These are phyloP conservation scores for Apodemia duryi DNA, from an alignment of 2,888 invertebrate species.

Conservation along the genomic window DNA sequence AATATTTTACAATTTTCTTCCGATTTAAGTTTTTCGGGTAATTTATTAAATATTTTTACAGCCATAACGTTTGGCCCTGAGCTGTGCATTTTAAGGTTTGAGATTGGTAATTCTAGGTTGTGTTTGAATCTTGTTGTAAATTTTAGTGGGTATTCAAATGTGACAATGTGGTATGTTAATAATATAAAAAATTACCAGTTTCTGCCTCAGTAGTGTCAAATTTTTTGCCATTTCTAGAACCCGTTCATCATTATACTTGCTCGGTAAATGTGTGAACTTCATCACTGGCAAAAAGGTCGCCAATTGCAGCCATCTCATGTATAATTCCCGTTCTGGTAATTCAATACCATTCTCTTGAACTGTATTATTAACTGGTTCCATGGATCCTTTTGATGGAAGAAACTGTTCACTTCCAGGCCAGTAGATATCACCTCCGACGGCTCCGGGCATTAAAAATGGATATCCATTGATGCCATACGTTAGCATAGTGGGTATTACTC, in stretches of 20 bases:
- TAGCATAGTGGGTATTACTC: slow-evolving; percentile 91
- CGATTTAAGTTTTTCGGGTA: too few species aligned
- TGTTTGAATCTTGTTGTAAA: too few species aligned
- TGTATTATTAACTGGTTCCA: slow-evolving; percentile 48
- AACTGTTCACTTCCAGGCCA: slow-evolving; percentile 80
- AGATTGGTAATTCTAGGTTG: too few species aligned
- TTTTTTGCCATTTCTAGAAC: slow-evolving; percentile 88
- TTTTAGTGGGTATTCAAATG: too few species aligned
- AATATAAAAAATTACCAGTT: slow-evolving; percentile 73
- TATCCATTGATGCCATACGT: slow-evolving; percentile 95
- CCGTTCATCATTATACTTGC: slow-evolving; percentile 89
- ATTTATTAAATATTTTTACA: too few species aligned
- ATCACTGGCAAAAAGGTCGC: slow-evolving; percentile 95
- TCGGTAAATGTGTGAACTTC: slow-evolving; percentile 93
- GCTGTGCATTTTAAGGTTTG: too few species aligned
- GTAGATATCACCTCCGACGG: slow-evolving; percentile 93
- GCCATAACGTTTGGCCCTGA: too few species aligned
- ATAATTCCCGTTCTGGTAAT: slow-evolving; percentile 89
- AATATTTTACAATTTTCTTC: too few species aligned
- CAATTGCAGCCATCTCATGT: slow-evolving; percentile 93
- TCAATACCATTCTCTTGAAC: slow-evolving; percentile 66
- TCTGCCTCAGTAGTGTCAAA: slow-evolving; percentile 86
- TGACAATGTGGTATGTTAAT: neutral
- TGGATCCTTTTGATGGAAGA: slow-evolving; percentile 67
- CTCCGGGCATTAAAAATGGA: slow-evolving; percentile 95